These are phyloP conservation scores for Procavia capensis DNA, from an alignment of 2,113 vertebrate genomes.

Conservation along the genomic window DNA sequence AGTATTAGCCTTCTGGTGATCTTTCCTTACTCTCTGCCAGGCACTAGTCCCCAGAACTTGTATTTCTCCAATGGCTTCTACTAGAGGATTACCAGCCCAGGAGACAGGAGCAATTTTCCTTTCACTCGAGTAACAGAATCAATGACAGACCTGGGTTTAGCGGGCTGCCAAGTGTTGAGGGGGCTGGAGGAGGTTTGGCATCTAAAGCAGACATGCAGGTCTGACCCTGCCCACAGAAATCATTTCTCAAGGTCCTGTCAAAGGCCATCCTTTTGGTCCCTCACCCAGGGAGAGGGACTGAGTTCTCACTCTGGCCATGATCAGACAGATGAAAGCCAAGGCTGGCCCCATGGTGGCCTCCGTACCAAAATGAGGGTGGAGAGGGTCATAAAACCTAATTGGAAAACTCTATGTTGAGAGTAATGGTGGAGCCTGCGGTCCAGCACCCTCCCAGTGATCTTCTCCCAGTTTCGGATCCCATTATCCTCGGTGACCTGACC, in stretches of 20 bases:
- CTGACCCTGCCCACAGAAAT: neutral
- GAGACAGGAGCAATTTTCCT: neutral
- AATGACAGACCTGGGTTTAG: too few species aligned
- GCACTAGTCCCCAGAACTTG: neutral
- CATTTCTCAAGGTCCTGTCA: neutral
- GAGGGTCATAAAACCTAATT: accelerated
- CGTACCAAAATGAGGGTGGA: neutral
- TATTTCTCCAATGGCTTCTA: neutral
- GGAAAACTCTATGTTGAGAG: neutral
- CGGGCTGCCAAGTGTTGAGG: accelerated
- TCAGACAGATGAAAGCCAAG: accelerated
- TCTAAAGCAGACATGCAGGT: neutral
- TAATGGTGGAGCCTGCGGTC: neutral
- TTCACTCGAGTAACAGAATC: neutral
- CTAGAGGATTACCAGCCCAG: neutral
- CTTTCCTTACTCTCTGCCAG: conserved; percentile 56
- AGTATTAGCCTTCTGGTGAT: accelerated
- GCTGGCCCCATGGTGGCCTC: neutral
- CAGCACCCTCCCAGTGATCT: too few species aligned
- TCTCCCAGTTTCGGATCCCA: neutral
- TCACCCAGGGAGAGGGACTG: neutral
- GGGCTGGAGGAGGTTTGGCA: neutral
- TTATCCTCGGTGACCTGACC: neutral
- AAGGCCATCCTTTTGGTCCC: neutral
- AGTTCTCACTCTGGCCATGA: accelerated